Evolutionary conservation across 2,888 invertebrate genomes (phyloP), one percentile per base, ranked within the genome.

Genomic region (Dasypolia templi): DNA sequence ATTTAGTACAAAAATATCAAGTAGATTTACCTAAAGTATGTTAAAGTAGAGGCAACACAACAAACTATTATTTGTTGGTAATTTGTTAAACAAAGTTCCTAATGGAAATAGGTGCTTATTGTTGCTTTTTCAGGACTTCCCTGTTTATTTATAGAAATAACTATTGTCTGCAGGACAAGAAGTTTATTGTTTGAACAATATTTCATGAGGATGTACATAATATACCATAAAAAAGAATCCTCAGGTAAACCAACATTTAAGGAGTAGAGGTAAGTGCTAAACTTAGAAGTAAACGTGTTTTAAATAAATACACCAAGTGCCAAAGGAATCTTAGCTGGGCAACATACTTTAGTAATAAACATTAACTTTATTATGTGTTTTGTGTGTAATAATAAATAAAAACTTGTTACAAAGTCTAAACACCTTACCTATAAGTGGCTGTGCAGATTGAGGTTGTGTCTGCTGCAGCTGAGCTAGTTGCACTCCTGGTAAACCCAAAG

Each of bases 401-500:
- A 26, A 19, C 22, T 42, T 19, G n/a, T 32, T 19, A 46, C 12
- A 53, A 51, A 22, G 12, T 61, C 3, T 19, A 39, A 53, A 46
- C 0, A 62, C 26, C 46, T 77, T 64, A 80, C 81, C 81, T 32
- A 80, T 77, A 11, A 62, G 61, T 6, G 95, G 93, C 69, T 93
- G 94, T 4, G 92, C 85, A 39, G 87, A 81, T 64, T 93, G 93
- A 29, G 86, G 90, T 66, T 94, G 95, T n/a, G 90, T 90, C 68
- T 94, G 95, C 17, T 94, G 94, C 64, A 95, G 72, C 84, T 96
- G 96, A 26, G 96, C 94, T 0, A 96, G 82, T 80, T 96, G 96
- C 29, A 95, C 94, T 17, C 95, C 95, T 14, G 94, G 94, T 80
- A 97, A 90, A 0, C 97, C 97, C 85, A 97, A 96, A 7, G 97